phyloP scores from a whole-genome alignment of 2,113 vertebrate genomes.

The Panthera leo region DNA sequence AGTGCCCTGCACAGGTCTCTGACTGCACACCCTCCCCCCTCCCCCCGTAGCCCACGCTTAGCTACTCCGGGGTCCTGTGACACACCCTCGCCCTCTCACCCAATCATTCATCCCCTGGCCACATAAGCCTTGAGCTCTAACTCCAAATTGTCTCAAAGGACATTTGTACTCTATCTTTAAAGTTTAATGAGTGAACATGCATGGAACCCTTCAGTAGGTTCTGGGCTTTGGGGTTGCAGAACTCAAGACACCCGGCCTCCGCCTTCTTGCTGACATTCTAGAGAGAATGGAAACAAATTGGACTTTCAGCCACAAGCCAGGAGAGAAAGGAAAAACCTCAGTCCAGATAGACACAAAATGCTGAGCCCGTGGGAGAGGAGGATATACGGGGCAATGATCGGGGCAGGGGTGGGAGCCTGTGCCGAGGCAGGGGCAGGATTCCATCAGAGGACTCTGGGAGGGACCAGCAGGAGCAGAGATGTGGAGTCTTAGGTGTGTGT shows the following conservation, averaged over 20 bases:
- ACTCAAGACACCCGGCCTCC: neutral
- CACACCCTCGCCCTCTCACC: neutral
- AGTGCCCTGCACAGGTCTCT: neutral
- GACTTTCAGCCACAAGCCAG: neutral
- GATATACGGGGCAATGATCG: rapidly evolving
- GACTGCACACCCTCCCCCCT: rapidly evolving
- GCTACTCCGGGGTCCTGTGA: neutral
- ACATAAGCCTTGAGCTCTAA: neutral
- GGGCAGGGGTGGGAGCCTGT: too few species aligned
- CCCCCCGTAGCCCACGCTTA: neutral
- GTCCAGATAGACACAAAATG: neutral
- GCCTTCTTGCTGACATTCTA: neutral
- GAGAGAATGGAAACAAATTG: neutral
- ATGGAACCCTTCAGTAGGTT: neutral
- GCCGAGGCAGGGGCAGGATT: too few species aligned
- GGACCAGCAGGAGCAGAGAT: neutral
- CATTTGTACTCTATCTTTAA: neutral
- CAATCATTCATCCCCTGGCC: neutral
- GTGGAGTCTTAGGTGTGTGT: too few species aligned
- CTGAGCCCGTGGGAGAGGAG: neutral
- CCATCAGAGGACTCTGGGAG: neutral
- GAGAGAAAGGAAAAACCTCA: neutral
- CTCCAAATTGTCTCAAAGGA: neutral
- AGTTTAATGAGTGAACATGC: neutral
- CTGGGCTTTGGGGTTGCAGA: neutral